Conservation (phyloP, 1,140 invertebrate genomes). For the Drosophila teissieri region DNA sequence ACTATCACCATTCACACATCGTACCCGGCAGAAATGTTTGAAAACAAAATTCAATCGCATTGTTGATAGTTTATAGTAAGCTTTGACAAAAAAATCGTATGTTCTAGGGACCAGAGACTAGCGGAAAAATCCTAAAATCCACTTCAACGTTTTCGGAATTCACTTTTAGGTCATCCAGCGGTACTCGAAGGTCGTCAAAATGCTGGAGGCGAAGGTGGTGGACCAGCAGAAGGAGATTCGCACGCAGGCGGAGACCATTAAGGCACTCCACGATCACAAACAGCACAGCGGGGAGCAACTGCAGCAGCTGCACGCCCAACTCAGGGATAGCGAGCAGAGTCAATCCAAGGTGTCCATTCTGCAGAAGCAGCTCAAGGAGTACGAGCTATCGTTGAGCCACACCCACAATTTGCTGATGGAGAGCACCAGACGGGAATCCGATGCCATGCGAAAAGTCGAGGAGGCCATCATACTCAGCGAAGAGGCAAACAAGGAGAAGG, state of each 20-base stretch:
- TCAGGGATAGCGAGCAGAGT: conserved; percentile 20
- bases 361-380: conserved; percentile 54
- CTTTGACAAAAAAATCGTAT: conserved; percentile 16
- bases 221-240: conserved; percentile 54
- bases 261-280: conserved; percentile 61
- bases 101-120: background rate
- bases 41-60: background rate
- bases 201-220: conserved; percentile 43
- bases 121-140: conserved; percentile 17
- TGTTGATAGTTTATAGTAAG: background rate
- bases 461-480: conserved; percentile 86
- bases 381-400: conserved; percentile 43
- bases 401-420: conserved; percentile 31
- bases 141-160: background rate
- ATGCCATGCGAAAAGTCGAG: conserved; percentile 72
- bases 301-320: conserved; percentile 30
- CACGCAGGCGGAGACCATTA: conserved; percentile 60
- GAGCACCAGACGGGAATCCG: conserved; percentile 39
- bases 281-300: conserved; percentile 36
- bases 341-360: conserved; percentile 18
- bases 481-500: conserved; percentile 85
- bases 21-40: background rate
- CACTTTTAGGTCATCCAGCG: conserved; percentile 41
- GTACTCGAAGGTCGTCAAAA: conserved; percentile 41
- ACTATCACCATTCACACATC: background rate